Percentiles rank a stretch among this genome's conserved stretches.
Evolutionary conservation across 2,797 vertebrate genomes (phyloP).

Genomic region (Cyclopterus lumpus): DNA sequence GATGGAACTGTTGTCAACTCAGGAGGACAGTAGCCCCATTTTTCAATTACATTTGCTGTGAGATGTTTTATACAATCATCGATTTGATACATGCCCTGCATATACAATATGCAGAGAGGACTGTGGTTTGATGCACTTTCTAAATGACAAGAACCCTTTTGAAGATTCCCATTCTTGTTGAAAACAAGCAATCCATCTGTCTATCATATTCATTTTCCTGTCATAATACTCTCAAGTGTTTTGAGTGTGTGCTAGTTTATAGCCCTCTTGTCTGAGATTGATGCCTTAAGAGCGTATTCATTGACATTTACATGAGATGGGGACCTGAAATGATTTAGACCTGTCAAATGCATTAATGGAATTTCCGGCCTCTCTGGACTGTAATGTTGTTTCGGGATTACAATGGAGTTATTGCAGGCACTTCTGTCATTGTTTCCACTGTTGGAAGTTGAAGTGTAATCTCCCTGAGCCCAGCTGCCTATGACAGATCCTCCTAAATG

Average conservation of each 20-base stretch:
- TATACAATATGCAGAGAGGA: conserved; percentile 18
- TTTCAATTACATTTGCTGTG: conserved; percentile 25
- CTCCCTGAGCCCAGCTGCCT: conserved; percentile 27
- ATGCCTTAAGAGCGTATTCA: conserved; percentile 46
- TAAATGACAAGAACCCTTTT: conserved; percentile 37
- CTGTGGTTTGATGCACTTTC: conserved; percentile 10
- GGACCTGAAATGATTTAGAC: conserved; percentile 52
- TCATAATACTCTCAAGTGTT: conserved; percentile 42
- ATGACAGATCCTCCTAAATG: conserved; percentile 25
- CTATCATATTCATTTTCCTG: conserved; percentile 53
- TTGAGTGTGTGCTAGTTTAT: conserved; percentile 26
- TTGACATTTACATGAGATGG: conserved; percentile 64
- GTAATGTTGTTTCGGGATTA: conserved; percentile 34
- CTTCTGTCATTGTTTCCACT: conserved; percentile 33
- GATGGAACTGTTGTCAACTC: conserved; percentile 27
- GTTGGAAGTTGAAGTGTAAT: conserved; percentile 32
- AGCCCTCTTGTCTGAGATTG: conserved; percentile 44
- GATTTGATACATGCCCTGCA: conserved; percentile 27
- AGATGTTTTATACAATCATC: conserved; percentile 21
- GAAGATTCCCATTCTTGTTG: conserved; percentile 30
- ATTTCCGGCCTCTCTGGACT: conserved; percentile 39
- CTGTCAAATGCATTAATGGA: conserved; percentile 60
- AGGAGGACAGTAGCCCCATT: conserved; percentile 6
- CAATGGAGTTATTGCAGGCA: conserved; percentile 23
- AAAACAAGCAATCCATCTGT: conserved; percentile 34